Conservation (phyloP, 2,888 invertebrate genomes). For the Kryphioiulus occultus region DNA sequence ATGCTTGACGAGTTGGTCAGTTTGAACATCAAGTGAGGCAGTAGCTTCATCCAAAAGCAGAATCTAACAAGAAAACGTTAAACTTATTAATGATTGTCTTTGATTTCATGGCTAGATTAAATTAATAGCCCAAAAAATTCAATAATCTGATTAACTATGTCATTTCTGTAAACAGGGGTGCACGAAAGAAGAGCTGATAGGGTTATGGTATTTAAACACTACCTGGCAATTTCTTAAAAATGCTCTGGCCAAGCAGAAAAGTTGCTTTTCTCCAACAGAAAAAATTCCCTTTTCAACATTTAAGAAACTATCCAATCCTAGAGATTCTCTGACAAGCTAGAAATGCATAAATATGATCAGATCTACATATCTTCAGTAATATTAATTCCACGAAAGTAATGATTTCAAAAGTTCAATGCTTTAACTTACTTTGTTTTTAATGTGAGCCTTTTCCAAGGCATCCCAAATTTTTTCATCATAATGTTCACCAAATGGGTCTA, state of each 20-base stretch:
- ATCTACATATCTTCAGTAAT: too few relatives aligned
- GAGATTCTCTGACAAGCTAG: slow-evolving; percentile 57
- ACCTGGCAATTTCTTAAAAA: slow-evolving; percentile 65
- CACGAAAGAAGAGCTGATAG: too few relatives aligned
- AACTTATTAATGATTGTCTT: too few relatives aligned
- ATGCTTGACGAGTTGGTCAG: slow-evolving; percentile 67
- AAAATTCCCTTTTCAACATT: slow-evolving; percentile 64
- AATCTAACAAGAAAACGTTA: slow-evolving; percentile 62
- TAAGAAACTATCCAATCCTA: slow-evolving; percentile 66
- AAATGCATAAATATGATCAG: too few relatives aligned
- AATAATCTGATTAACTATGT: too few relatives aligned
- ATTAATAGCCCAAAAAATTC: too few relatives aligned
- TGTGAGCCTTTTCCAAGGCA: slow-evolving; percentile 61
- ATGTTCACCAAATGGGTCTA: slow-evolving; percentile 61
- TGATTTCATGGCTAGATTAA: too few relatives aligned
- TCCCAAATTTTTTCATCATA: slow-evolving; percentile 61
- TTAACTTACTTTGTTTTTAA: slow-evolving; percentile 63
- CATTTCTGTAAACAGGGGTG: too few relatives aligned
- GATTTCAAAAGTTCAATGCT: neutral
- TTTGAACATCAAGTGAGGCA: slow-evolving; percentile 61
- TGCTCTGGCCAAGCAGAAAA: slow-evolving; percentile 71
- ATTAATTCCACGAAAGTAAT: too few relatives aligned
- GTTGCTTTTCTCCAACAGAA: slow-evolving; percentile 70
- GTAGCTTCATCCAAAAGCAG: slow-evolving; percentile 62
- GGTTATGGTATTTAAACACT: too few relatives aligned